Base-by-base conservation (phyloP, 2,113 vertebrate species). In the Gnathochromis pfefferi region DNA sequence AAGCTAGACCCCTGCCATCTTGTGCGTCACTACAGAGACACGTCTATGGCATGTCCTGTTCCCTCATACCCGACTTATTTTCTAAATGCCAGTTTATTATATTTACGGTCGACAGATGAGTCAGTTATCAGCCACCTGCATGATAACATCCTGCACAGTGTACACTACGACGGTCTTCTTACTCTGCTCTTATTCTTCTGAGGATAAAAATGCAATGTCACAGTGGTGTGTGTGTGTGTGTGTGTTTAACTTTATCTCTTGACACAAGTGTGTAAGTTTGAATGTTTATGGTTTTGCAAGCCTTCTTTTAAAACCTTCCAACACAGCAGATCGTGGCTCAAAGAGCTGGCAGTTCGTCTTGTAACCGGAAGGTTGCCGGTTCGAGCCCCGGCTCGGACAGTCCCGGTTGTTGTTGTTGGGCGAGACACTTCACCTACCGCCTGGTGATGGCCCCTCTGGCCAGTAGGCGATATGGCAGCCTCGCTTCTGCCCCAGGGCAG, bases 311-410 rank as follows among this genome's bases (percentile, higher is more conserved):
- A 51, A 65, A 60, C 10, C 19, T 40, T 54, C 11, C 28, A 40
- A 73, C 82, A 49, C 31, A 51, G 13, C 8, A 12, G 14, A 55
- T 55, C 1, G 6, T 53, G 19, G 51, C 19, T 53, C 19, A 21
- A 53, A 21, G 19, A 11, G 9, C 0, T 53, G 19, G 51, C 51
- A 21, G 9, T 53, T 53, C 0, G 19, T 1, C 21, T 55, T 55
- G 53, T 23, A 23, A 54, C 10, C 1, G 0, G 53, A 54, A 54
- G 53, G n/a, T 12, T 54, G 10, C 51, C 5, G 51, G 5, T 21
- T 10, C 0, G 5, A 21, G 51, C 9, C 51, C n/a, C 5, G 0
- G 51, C n/a, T 54, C 3, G 0, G 10, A 54, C 53, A 23, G 10
- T 23, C n/a, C 0, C 4, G 4, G 53, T 55, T 4, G 4, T 23